A percentile compares a stretch with the other conserved stretches of the same genome.
Conservation (phyloP, 2,888 invertebrate genomes). For the Drosophila mettleri region DNA sequence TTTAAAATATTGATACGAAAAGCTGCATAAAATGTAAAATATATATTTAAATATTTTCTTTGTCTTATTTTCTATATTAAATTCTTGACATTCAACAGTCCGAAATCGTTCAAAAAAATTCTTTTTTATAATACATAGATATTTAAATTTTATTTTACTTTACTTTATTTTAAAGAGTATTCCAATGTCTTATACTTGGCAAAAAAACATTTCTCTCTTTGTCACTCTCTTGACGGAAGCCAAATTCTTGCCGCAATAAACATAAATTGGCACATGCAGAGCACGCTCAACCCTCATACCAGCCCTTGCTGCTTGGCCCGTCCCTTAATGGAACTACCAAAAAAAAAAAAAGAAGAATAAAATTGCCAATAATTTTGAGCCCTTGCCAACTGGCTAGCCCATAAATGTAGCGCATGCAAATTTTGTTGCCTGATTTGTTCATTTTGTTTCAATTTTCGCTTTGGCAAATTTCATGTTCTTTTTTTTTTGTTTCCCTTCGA, state of each 20-base stretch:
- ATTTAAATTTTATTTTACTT: too few relatives aligned
- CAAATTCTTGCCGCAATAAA: slow-evolving; percentile 78
- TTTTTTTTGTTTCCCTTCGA: slow-evolving; percentile 51
- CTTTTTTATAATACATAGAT: background rate
- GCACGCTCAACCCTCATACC: slow-evolving; percentile 2
- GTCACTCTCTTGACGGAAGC: slow-evolving; percentile 71
- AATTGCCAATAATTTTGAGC: slow-evolving; percentile 74
- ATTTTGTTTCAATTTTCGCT: slow-evolving; percentile 83
- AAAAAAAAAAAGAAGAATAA: slow-evolving; percentile 37
- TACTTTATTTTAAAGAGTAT: too few relatives aligned
- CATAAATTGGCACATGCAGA: slow-evolving; percentile 72
- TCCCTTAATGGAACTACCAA: slow-evolving; percentile 46
- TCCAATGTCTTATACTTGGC: background rate
- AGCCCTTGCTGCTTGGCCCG: slow-evolving; percentile 13
- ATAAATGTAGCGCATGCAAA: slow-evolving; percentile 84
- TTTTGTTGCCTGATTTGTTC: slow-evolving; percentile 84
- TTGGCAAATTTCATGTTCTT: slow-evolving; percentile 44
- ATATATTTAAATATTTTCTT: too few relatives aligned
- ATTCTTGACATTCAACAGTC: too few relatives aligned
- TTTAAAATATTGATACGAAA: too few relatives aligned
- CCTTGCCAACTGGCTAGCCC: slow-evolving; percentile 38
- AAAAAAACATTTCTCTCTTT: slow-evolving; percentile 28
- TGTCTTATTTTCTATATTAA: too few relatives aligned
- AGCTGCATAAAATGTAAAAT: too few relatives aligned
- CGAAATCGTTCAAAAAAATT: too few relatives aligned